A percentile compares a stretch with the other conserved stretches of the same genome.
These are phyloP conservation scores for Bibio marci DNA, from an alignment of 2,888 invertebrate genomes.

Conservation along the genomic window DNA sequence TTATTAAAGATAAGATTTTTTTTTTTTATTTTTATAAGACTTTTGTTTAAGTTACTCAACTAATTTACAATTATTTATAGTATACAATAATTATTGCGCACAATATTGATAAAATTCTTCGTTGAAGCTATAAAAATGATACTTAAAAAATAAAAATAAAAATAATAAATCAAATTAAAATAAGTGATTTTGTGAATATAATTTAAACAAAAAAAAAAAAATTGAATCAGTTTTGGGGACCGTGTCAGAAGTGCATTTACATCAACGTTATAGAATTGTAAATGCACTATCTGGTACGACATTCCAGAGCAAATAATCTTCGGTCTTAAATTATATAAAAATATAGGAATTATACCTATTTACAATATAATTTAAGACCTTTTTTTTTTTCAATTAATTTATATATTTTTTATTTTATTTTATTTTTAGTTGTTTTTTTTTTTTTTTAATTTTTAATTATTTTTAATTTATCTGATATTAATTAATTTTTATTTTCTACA, in stretches of 20 bases:
- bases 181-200: too few species aligned
- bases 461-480: neutral
- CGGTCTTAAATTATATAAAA: conserved; percentile 11
- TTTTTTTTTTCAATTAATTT: conserved; percentile 6
- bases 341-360: neutral
- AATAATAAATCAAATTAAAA: too few species aligned
- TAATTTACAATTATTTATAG: too few species aligned
- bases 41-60: too few species aligned
- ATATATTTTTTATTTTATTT: conserved; percentile 7
- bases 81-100: too few species aligned
- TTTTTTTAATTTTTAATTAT: neutral
- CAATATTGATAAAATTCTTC: too few species aligned
- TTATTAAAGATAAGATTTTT: too few species aligned
- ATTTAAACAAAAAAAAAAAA: neutral
- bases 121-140: too few species aligned
- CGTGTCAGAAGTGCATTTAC: conserved; percentile 99
- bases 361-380: neutral
- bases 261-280: conserved; percentile 64
- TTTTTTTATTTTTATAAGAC: too few species aligned
- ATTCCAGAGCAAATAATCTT: conserved; percentile 51
- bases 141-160: too few species aligned
- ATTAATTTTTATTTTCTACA: neutral
- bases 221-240: conserved; percentile 49
- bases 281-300: conserved; percentile 99
- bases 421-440: neutral